Base-by-base conservation (phyloP, 2,113 vertebrate species). In the Amblyornis subalaris region DNA sequence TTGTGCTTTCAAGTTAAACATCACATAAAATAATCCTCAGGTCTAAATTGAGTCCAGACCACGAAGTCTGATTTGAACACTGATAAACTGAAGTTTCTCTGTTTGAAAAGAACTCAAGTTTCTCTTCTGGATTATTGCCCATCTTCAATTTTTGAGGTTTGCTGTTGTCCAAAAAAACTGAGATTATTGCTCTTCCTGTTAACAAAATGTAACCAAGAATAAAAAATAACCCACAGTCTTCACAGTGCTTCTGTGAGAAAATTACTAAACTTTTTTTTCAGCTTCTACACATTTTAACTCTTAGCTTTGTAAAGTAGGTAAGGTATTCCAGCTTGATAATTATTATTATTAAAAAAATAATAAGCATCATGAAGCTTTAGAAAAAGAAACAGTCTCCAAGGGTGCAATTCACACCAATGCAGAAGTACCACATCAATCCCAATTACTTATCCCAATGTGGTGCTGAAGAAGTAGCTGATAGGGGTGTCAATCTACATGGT, bases 31-130 rank as follows among this genome's bases (percentile, higher is more conserved):
- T 85, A 95, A 96, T 94, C 51, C 75, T 83, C 51, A 86, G 65
- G 75, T 94, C 72, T 88, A 95, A 96, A 97, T 93, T 94, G 72
- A 95, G 48, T 91, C 94, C 96, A 96, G 96, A 95, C 44, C 20
- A 12, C 29, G 23, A 26, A 61, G 14, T 72, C 60, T 90, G 96
- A 96, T 95, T 84, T 51, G 70, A 94, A 82, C 73, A 93, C 67
- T n/a, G 89, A 95, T 92, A 96, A 93, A 67, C 55, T 60, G 35
- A 77, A 88, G 72, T 77, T 89, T 90, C 62, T 89, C 72, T 90
- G 61, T 76, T 85, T 74, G 35, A 92, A 81, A 76, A 88, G 12
- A 88, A 76, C 65, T 95, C 60, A 65, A 69, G 48, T 96, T 96
- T 92, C 83, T 72, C 45, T 64, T 72, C 73, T 93, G 89, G 84